Conservation (phyloP, 2,888 invertebrate species). For the Mamestra brassicae region DNA sequence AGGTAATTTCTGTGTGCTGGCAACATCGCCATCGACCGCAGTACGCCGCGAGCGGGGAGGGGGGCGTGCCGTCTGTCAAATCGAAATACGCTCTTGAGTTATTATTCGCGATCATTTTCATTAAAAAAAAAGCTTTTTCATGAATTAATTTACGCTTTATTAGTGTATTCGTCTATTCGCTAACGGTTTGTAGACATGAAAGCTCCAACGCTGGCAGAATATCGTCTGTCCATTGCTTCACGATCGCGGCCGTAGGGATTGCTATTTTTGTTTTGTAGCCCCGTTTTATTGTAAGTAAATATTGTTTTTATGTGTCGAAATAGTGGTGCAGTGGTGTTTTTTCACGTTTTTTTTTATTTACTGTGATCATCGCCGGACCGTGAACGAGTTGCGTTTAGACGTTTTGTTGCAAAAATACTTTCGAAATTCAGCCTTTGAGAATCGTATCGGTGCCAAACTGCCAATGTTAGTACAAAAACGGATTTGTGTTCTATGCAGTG, state of each 20-base stretch:
- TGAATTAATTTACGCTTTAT: slow-evolving; percentile 78
- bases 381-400: slow-evolving; percentile 66
- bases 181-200: slow-evolving; percentile 74
- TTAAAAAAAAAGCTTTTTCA: slow-evolving; percentile 80
- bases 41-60: slow-evolving; percentile 73
- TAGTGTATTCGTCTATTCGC: slow-evolving; percentile 65
- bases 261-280: slow-evolving; percentile 88
- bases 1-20: slow-evolving; percentile 69
- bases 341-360: slow-evolving; percentile 71
- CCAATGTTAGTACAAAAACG: slow-evolving; percentile 72
- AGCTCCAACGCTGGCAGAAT: slow-evolving; percentile 52
- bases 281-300: slow-evolving; percentile 87
- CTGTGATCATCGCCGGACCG: slow-evolving; percentile 69
- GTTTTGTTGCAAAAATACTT: slow-evolving; percentile 72
- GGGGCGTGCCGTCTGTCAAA: slow-evolving; percentile 84
- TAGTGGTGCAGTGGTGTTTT: slow-evolving; percentile 71
- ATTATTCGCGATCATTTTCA: slow-evolving; percentile 80
- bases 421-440: slow-evolving; percentile 69
- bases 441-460: slow-evolving; percentile 66
- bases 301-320: slow-evolving; percentile 86
- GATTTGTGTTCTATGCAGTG: slow-evolving; percentile 74
- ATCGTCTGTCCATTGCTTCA: slow-evolving; percentile 43
- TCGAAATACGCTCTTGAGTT: slow-evolving; percentile 78
- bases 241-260: slow-evolving; percentile 67
- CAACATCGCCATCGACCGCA: slow-evolving; percentile 87